Evolutionary conservation across 1,140 invertebrate genomes (phyloP).

Genomic region (Achatina immaculata): DNA sequence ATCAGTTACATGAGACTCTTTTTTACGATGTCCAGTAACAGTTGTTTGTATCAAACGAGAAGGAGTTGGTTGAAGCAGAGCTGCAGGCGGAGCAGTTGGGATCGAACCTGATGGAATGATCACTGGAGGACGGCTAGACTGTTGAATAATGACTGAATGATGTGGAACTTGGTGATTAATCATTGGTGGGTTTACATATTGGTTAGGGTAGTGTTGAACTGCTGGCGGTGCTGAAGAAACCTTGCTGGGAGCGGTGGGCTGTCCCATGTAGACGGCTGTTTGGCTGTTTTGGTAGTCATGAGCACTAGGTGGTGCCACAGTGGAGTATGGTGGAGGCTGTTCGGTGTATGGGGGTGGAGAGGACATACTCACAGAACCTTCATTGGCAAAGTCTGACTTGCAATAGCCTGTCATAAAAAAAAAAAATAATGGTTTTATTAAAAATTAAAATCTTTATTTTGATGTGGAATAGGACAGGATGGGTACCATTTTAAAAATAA

Average conservation of each 20-base stretch:
- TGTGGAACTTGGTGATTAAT: background rate
- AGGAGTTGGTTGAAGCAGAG: background rate
- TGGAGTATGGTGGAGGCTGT: constrained; percentile 4
- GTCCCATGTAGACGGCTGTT: background rate
- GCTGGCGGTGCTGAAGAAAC: background rate
- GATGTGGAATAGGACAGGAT: no score
- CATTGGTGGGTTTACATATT: no score
- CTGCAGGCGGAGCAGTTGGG: background rate
- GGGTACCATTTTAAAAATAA: no score
- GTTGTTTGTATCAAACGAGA: background rate
- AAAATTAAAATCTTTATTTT: no score
- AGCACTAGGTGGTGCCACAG: background rate
- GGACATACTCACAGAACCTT: background rate
- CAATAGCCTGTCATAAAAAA: background rate
- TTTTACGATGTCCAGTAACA: background rate
- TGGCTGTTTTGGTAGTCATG: background rate
- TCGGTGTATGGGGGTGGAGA: constrained; percentile 12
- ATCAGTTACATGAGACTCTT: background rate
- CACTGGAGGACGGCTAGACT: background rate
- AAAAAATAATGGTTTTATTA: background rate
- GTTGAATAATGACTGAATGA: background rate
- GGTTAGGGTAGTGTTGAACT: background rate
- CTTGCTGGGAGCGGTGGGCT: background rate
- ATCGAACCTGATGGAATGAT: background rate
- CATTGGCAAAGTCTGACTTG: background rate